phyloP scores from a whole-genome alignment of 2,113 vertebrate species.

The Phoxinus phoxinus region DNA sequence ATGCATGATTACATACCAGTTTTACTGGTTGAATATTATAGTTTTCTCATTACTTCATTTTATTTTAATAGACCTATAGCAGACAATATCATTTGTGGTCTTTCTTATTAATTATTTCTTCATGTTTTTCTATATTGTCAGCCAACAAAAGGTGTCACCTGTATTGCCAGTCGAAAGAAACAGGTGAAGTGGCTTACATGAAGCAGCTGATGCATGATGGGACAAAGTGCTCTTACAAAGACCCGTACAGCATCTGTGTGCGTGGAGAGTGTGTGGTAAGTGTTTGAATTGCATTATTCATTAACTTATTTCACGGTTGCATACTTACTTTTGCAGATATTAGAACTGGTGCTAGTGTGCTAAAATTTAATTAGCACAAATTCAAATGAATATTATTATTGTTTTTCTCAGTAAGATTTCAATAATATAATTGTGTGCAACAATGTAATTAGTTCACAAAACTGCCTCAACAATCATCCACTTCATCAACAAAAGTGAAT shows the following conservation, averaged over 20 bases:
- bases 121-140: slow-evolving; percentile 61
- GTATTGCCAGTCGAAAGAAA: slow-evolving; percentile 93
- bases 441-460: neutral
- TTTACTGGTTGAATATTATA: neutral
- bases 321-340: neutral
- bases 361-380: neutral
- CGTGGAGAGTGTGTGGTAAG: slow-evolving; percentile 94
- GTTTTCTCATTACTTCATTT: neutral
- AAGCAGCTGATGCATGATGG: slow-evolving; percentile 93
- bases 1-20: neutral
- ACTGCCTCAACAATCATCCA: neutral
- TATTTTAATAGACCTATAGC: neutral
- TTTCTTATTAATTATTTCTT: neutral
- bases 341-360: neutral
- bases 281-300: neutral
- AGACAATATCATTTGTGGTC: neutral
- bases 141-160: slow-evolving; percentile 92
- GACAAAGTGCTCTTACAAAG: slow-evolving; percentile 94
- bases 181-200: slow-evolving; percentile 86
- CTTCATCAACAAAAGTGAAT: neutral
- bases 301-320: neutral
- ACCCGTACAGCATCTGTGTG: slow-evolving; percentile 93
- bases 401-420: neutral
- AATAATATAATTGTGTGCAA: neutral
- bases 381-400: neutral